Evolutionary conservation across 2,888 invertebrate species (phyloP).

Genomic region (Cenopis cana): DNA sequence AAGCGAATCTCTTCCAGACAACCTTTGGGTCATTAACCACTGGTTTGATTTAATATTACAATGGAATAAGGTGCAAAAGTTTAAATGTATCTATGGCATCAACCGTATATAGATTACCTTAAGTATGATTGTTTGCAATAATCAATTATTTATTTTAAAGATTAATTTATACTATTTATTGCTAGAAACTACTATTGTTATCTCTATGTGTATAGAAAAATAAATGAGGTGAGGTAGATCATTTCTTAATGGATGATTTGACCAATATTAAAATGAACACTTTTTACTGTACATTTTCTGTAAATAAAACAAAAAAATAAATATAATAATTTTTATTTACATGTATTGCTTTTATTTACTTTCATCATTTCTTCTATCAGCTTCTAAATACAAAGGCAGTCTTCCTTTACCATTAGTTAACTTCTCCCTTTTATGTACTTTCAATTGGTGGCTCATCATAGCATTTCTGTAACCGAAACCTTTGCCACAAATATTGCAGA

Average conservation of each 20-base stretch:
- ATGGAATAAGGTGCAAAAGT: too few species aligned
- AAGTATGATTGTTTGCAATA: too few species aligned
- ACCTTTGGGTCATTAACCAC: too few species aligned
- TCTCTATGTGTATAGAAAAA: too few species aligned
- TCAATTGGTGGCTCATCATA: constrained; percentile 56
- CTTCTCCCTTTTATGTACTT: constrained; percentile 56
- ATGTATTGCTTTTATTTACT: constrained; percentile 5
- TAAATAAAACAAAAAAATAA: not conserved
- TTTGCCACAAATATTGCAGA: constrained; percentile 59
- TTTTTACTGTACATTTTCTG: not conserved
- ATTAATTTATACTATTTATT: too few species aligned
- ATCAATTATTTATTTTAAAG: too few species aligned
- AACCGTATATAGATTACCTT: too few species aligned
- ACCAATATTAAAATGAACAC: not conserved
- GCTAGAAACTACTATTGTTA: too few species aligned
- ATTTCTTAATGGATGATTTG: not conserved
- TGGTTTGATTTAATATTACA: too few species aligned
- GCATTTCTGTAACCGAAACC: constrained; percentile 54
- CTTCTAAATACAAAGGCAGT: constrained; percentile 53
- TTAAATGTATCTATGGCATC: too few species aligned
- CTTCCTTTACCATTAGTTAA: constrained; percentile 45
- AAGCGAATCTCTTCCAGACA: too few species aligned
- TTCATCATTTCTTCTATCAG: constrained; percentile 31
- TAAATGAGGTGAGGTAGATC: not conserved
- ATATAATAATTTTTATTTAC: not conserved